Evolutionary conservation across 2,888 invertebrate genomes (phyloP).

Genomic region (Trachelus tabidus): DNA sequence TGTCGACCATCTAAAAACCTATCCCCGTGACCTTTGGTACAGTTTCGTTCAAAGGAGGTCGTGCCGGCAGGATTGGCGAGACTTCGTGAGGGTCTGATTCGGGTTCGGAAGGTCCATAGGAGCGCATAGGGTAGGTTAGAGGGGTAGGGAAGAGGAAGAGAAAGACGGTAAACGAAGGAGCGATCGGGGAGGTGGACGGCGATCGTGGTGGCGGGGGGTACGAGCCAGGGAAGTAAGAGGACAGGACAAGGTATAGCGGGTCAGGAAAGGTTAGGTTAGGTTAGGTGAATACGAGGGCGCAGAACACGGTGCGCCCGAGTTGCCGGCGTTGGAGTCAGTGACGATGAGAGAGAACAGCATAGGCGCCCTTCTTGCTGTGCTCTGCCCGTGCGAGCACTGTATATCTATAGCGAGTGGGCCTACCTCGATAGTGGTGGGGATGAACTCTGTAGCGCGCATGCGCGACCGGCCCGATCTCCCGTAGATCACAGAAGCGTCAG

Average conservation of each 20-base stretch:
- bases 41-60: background rate
- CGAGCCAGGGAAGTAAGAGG: background rate
- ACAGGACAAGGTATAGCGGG: background rate
- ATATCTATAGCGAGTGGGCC: background rate
- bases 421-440: background rate
- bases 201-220: background rate
- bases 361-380: background rate
- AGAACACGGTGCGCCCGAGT: background rate
- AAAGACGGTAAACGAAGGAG: background rate
- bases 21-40: background rate
- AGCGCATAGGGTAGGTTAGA: background rate
- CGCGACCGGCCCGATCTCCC: slow-evolving; percentile 18
- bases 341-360: background rate
- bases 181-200: background rate
- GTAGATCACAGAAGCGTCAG: slow-evolving; percentile 32
- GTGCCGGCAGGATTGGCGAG: background rate
- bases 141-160: slow-evolving; percentile 1
- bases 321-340: background rate
- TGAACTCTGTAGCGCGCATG: slow-evolving; percentile 14
- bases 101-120: background rate
- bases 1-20: background rate
- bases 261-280: background rate
- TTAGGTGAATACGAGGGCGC: background rate
- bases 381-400: background rate
- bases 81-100: background rate